A percentile compares a stretch with the other conserved stretches of the same genome.
Evolutionary conservation across 2,797 vertebrate species (phyloP).

Genomic region (Ambastaia sidthimunki): DNA sequence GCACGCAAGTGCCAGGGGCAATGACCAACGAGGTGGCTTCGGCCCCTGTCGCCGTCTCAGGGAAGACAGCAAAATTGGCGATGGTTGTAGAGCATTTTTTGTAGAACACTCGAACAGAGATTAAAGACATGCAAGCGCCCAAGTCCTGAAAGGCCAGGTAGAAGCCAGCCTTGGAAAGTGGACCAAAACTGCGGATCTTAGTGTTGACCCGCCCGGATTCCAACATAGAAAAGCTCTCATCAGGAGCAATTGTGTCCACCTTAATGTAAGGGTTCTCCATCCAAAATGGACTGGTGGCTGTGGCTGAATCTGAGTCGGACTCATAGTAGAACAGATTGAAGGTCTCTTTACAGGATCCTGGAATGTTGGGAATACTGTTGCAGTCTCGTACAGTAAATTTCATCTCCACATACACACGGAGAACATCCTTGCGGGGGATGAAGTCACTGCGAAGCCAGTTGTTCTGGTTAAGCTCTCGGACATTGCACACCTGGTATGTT

Average conservation of each 20-base stretch:
- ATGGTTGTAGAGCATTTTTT: slow-evolving; percentile 96
- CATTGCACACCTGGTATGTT: slow-evolving; percentile 97
- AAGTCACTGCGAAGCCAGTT: slow-evolving; percentile 98
- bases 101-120: slow-evolving; percentile 95
- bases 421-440: slow-evolving; percentile 89
- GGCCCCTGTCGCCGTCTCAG: slow-evolving; percentile 93
- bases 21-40: slow-evolving; percentile 97
- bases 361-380: slow-evolving; percentile 98
- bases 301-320: slow-evolving; percentile 93
- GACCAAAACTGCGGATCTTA: slow-evolving; percentile 96
- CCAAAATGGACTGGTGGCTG: slow-evolving; percentile 94
- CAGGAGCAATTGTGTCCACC: slow-evolving; percentile 97
- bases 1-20: slow-evolving; percentile 91
- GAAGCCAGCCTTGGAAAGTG: slow-evolving; percentile 93
- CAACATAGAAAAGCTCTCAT: slow-evolving; percentile 93
- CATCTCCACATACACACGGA: slow-evolving; percentile 95
- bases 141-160: slow-evolving; percentile 97
- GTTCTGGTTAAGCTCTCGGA: slow-evolving; percentile 90
- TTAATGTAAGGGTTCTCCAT: slow-evolving; percentile 99
- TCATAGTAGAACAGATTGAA: slow-evolving; percentile 99
- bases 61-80: slow-evolving; percentile 93
- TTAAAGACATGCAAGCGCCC: slow-evolving; percentile 96
- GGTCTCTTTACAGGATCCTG: slow-evolving; percentile 98
- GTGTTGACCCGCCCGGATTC: slow-evolving; percentile 92
- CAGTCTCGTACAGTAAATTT: slow-evolving; percentile 97